phyloP scores from a whole-genome alignment of 2,797 vertebrate genomes.

The Lacerta viridis region DNA sequence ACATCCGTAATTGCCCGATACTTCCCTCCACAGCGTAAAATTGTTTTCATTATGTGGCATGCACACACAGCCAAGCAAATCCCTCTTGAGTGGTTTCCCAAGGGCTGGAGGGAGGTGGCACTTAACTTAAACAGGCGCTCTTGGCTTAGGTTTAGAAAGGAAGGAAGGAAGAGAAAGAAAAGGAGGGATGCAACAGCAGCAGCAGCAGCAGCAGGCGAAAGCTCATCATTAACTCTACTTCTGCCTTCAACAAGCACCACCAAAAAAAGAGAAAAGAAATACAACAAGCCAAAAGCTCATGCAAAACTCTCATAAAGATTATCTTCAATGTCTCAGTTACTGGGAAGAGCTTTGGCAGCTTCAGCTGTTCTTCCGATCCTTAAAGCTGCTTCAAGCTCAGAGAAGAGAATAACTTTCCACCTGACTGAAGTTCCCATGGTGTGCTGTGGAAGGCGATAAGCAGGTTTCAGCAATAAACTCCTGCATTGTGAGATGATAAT shows the following conservation, averaged over 20 bases:
- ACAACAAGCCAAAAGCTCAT: constrained; percentile 85
- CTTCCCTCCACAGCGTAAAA: constrained; percentile 98
- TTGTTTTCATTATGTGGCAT: constrained; percentile 99
- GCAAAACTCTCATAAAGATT: constrained; percentile 91
- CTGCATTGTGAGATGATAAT: constrained; percentile 98
- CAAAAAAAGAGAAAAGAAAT: constrained; percentile 75
- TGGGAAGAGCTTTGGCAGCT: constrained; percentile 87
- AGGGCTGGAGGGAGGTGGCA: constrained; percentile 95
- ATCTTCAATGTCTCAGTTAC: constrained; percentile 97
- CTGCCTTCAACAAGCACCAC: constrained; percentile 81
- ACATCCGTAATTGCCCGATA: constrained; percentile 99
- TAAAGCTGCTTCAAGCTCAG: constrained; percentile 88
- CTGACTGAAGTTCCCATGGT: constrained; percentile 99
- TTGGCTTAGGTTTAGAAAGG: constrained; percentile 83
- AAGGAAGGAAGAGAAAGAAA: constrained; percentile 75
- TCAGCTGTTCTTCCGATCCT: constrained; percentile 90
- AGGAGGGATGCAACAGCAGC: constrained; percentile 36
- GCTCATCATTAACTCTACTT: constrained; percentile 97
- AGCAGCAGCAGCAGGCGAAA: constrained; percentile 84
- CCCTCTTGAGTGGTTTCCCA: constrained; percentile 96
- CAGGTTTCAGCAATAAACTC: constrained; percentile 99
- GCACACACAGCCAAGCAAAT: constrained; percentile 96
- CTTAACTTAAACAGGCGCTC: constrained; percentile 98
- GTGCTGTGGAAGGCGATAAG: constrained; percentile 96
- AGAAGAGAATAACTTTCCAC: constrained; percentile 98